These are phyloP conservation scores for Sturnus vulgaris DNA, from an alignment of 2,113 vertebrate species.

Conservation along the genomic window DNA sequence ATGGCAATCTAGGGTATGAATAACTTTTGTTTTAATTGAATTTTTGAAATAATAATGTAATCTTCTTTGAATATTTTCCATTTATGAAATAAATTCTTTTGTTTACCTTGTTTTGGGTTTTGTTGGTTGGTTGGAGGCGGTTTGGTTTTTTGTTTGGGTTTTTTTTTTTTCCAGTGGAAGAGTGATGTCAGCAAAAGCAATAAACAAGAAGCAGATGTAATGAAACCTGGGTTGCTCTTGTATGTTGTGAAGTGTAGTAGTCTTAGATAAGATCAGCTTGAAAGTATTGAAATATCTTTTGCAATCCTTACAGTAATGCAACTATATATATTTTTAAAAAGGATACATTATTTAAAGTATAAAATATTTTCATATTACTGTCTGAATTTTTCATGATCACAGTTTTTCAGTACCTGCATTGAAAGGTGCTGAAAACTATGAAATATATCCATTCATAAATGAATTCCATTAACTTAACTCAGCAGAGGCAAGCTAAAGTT, in stretches of 20 bases:
- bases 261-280: neutral
- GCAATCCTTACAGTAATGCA: neutral
- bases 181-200: neutral
- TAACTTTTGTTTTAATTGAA: neutral
- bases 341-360: neutral
- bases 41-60: neutral
- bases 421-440: neutral
- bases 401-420: neutral
- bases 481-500: neutral
- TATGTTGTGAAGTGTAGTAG: neutral
- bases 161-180: neutral
- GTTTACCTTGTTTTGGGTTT: neutral
- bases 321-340: neutral
- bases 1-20: accelerated
- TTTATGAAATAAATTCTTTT: neutral
- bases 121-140: neutral
- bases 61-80: neutral
- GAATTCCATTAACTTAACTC: neutral
- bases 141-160: neutral
- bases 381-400: neutral
- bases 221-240: neutral
- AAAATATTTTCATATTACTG: neutral
- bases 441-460: neutral
- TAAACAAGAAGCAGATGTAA: neutral
- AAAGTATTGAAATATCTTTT: neutral